Evolutionary conservation across 1,140 invertebrate species (phyloP), one percentile per base, ranked within the genome.

Genomic region (Schlechtendalia chinensis): DNA sequence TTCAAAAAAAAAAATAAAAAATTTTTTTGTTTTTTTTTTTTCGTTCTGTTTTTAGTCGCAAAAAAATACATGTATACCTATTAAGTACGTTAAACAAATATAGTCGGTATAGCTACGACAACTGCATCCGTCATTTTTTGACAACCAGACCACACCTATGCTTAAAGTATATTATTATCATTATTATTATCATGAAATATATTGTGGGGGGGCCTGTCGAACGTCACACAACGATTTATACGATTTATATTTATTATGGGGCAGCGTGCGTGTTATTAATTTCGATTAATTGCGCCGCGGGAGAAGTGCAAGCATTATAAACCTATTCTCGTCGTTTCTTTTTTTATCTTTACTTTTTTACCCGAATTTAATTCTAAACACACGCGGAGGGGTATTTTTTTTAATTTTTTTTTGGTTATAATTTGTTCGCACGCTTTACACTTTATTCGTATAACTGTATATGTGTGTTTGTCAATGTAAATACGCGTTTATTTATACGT

Each of bases 281-380:
- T 71, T 71, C 67, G 67, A 71, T 71, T 50, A 71, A 71, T 71
- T 50, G 45, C 67, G 39, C 67, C 67, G 67, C 67, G 16, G 67
- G 39, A 47, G 67, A n/a, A 27, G 47, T 16, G 65, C 24, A 16
- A 17, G 22, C 67, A 8, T 16, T 12, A 45, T 67, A 71, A 71
- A 71, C 24, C 10, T 24, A 22, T 71, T 71, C 45, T 39, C 8
- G 24, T 53, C 6, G 19, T 4, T 53, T 50, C 47, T n/a, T 45
- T 47, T 27, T 53, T 17, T 27, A 53, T 71, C 14, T 27, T 71
- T 53, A 53, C 5, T 71, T 71, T 50, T 53, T 39, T 53, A 19
- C 16, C 24, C 22, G 47, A 24, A 50, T 69, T 19, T 27, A 27
- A 53, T 27, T 27, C 14, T 17, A 27, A 27, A 53, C 47, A 27